Evolutionary conservation across 1,140 invertebrate genomes (phyloP).

Genomic region (Drosophila grimshawi): DNA sequence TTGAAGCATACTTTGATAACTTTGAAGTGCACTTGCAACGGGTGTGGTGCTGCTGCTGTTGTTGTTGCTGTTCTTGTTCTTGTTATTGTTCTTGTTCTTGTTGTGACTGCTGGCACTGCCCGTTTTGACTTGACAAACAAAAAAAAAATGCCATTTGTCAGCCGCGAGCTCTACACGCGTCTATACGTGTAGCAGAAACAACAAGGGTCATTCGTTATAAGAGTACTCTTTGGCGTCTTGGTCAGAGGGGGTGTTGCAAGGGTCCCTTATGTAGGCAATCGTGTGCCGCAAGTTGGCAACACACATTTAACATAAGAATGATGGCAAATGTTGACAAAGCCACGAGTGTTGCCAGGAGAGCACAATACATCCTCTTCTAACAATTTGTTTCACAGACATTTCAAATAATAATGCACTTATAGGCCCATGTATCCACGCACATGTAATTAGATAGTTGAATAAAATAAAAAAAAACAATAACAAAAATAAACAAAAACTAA

Average conservation of each 20-base stretch:
- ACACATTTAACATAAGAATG: too few relatives aligned
- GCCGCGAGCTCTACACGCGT: conserved; percentile 35
- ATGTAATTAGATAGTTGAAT: too few relatives aligned
- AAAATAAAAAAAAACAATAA: too few relatives aligned
- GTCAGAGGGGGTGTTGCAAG: not conserved
- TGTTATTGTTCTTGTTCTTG: not conserved
- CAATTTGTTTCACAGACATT: too few relatives aligned
- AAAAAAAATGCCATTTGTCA: conserved; percentile 72
- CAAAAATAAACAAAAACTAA: too few relatives aligned
- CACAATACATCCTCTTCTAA: not conserved
- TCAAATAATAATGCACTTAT: not conserved
- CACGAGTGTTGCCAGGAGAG: not conserved
- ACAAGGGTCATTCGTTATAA: conserved; percentile 20
- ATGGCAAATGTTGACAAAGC: not conserved
- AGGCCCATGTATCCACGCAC: too few relatives aligned
- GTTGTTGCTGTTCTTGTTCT: not conserved
- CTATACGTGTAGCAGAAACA: not conserved
- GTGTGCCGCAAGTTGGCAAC: not conserved
- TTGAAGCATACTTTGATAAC: conserved; percentile 75
- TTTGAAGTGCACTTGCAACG: conserved; percentile 70
- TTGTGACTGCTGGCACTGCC: conserved; percentile 48
- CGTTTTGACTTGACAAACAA: conserved; percentile 75
- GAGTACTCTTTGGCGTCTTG: conserved; percentile 16
- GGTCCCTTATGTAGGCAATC: conserved; percentile 12
- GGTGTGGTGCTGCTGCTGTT: conserved; percentile 33